Conservation (phyloP, 2,113 vertebrate species). For the cat (Felis catus) region DNA sequence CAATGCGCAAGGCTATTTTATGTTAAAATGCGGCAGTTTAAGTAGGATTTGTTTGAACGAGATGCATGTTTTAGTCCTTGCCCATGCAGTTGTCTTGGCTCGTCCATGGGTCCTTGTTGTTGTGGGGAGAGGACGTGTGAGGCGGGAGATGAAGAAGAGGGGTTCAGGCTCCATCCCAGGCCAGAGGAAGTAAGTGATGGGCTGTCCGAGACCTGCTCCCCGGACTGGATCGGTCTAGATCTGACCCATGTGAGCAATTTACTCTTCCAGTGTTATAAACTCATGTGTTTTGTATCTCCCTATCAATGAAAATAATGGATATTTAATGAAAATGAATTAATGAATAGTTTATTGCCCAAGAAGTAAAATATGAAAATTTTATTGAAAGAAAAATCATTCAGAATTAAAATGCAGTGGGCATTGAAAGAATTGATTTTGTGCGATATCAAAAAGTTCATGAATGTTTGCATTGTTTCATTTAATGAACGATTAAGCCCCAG, state of each 20-base stretch:
- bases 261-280: neutral
- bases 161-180: neutral
- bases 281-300: neutral
- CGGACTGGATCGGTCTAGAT: neutral
- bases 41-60: neutral
- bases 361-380: neutral
- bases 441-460: neutral
- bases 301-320: neutral
- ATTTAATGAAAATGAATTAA: neutral
- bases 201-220: rapidly evolving
- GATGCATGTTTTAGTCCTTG: neutral
- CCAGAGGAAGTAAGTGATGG: neutral
- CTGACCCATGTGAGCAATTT: neutral
- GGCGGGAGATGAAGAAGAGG: neutral
- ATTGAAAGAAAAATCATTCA: neutral
- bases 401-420: neutral
- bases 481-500: neutral
- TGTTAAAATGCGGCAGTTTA: neutral
- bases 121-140: too few species aligned
- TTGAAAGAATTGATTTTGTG: neutral
- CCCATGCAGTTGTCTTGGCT: neutral
- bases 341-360: neutral
- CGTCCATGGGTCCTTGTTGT: neutral
- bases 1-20: neutral
- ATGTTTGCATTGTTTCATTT: neutral